These are phyloP conservation scores for Erebia ligea DNA, from an alignment of 2,888 invertebrate species.

Conservation along the genomic window DNA sequence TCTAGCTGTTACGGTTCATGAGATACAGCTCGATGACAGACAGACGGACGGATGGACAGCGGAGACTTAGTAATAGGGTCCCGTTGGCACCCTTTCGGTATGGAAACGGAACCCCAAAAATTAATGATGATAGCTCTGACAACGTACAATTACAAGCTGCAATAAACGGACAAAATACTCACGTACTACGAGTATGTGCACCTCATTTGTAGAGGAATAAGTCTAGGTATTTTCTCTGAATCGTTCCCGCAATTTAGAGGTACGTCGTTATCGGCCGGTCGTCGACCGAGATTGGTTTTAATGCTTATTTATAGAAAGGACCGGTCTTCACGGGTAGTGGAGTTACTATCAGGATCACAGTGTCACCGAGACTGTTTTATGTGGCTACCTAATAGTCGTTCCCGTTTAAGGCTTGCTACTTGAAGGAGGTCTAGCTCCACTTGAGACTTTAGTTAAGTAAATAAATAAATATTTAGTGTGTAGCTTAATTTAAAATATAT, in stretches of 20 bases:
- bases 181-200: conserved; percentile 14
- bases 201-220: conserved; percentile 41
- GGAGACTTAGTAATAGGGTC: too few relatives aligned
- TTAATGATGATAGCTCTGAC: too few relatives aligned
- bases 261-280: conserved; percentile 60
- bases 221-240: conserved; percentile 43
- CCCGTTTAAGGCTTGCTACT: conserved; percentile 30
- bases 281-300: conserved; percentile 61
- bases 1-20: too few relatives aligned
- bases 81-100: too few relatives aligned
- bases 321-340: conserved; percentile 57
- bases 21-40: too few relatives aligned
- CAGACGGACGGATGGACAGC: too few relatives aligned
- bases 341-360: conserved; percentile 73
- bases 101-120: too few relatives aligned
- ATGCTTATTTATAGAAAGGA: conserved; percentile 81
- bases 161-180: conserved; percentile 9
- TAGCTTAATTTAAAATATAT: too few relatives aligned
- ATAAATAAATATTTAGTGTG: too few relatives aligned
- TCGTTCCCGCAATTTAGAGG: conserved; percentile 55
- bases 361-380: conserved; percentile 71
- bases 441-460: too few relatives aligned
- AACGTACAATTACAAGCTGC: background rate
- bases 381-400: conserved; percentile 44
- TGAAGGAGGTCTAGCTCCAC: background rate